Percentiles rank a stretch among this genome's conserved stretches.
Conservation (phyloP, 2,113 vertebrate genomes). For the Oncorhynchus gorbuscha region DNA sequence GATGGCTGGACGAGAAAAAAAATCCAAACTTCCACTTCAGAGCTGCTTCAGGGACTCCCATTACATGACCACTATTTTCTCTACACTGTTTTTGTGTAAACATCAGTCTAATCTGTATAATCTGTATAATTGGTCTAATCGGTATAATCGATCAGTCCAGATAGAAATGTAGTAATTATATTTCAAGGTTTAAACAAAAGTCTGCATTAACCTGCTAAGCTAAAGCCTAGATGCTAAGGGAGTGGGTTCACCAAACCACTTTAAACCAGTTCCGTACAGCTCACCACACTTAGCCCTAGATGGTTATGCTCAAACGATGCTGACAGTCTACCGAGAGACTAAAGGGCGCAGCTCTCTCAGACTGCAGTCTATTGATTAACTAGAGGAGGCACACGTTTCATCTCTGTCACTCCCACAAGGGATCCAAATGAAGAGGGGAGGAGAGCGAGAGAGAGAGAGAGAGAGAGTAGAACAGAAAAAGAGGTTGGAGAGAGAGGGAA, state of each 20-base stretch:
- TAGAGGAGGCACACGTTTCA: conserved; percentile 19
- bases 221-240: too few relatives aligned
- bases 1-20: conserved; percentile 44
- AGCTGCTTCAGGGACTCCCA: conserved; percentile 8
- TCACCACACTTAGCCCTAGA: not conserved
- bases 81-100: not conserved
- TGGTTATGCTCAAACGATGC: conserved; percentile 19
- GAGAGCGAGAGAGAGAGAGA: too few relatives aligned
- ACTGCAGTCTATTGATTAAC: conserved; percentile 51
- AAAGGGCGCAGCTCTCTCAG: conserved; percentile 41
- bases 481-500: too few relatives aligned
- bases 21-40: conserved; percentile 22
- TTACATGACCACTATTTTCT: conserved; percentile 10
- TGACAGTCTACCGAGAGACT: conserved; percentile 40
- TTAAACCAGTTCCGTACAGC: not conserved
- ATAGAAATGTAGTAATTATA: too few relatives aligned
- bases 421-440: conserved; percentile 17
- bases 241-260: too few relatives aligned
- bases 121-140: too few relatives aligned
- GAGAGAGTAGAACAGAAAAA: too few relatives aligned
- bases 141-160: too few relatives aligned
- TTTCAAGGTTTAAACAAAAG: too few relatives aligned
- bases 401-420: conserved; percentile 33
- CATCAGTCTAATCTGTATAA: too few relatives aligned
- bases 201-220: too few relatives aligned